These are phyloP conservation scores for Ibycter americanus DNA, from an alignment of 2,797 vertebrate species.

Conservation along the genomic window DNA sequence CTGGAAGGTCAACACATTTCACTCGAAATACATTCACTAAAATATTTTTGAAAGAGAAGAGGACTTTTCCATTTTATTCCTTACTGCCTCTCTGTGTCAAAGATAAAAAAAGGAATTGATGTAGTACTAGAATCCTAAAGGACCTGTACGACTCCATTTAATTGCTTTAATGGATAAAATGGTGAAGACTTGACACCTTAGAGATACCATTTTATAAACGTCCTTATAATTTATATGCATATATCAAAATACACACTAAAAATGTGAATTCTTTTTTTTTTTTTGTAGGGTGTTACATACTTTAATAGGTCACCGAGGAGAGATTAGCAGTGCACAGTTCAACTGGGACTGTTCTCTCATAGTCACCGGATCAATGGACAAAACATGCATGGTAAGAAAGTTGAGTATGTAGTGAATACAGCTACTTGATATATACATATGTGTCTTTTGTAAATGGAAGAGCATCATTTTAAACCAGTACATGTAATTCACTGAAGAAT, in stretches of 20 bases:
- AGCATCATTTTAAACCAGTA: not conserved
- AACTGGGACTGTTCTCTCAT: slow-evolving; percentile 94
- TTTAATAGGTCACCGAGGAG: slow-evolving; percentile 86
- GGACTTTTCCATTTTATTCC: not conserved
- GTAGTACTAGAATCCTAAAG: not conserved
- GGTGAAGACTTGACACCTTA: slow-evolving; percentile 2
- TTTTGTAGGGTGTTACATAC: slow-evolving; percentile 81
- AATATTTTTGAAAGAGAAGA: not conserved
- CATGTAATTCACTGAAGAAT: not conserved
- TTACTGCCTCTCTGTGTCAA: not conserved
- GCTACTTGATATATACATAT: not conserved
- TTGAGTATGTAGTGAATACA: not conserved
- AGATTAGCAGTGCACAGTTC: slow-evolving; percentile 92
- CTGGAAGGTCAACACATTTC: not conserved
- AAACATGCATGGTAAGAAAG: slow-evolving; percentile 88
- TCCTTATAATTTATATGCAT: not conserved
- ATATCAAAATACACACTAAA: not conserved
- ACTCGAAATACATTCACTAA: not conserved
- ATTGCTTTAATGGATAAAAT: not conserved
- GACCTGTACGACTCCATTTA: not conserved
- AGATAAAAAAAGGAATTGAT: not conserved
- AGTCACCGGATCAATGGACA: slow-evolving; percentile 90
- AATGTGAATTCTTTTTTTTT: not conserved
- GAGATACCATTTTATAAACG: not conserved
- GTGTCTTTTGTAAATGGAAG: not conserved